These are phyloP conservation scores for Notolabrus celidotus DNA, from an alignment of 2,797 vertebrate species.

Conservation along the genomic window DNA sequence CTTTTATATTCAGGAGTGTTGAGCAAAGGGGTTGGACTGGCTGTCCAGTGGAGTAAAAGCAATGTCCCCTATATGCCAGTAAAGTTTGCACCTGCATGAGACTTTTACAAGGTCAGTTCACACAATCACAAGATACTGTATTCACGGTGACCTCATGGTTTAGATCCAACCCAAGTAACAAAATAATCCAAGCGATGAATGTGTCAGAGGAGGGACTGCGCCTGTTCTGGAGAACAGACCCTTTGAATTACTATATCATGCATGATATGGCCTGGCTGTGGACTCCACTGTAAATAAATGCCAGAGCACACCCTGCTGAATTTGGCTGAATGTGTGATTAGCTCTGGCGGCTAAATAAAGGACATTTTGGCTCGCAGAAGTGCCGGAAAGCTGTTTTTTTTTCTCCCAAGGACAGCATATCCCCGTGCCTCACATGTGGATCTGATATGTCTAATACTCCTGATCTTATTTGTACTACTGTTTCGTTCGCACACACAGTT, in stretches of 20 bases:
- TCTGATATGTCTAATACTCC: conserved; percentile 48
- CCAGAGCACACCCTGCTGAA: conserved; percentile 77
- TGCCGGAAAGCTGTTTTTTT: conserved; percentile 54
- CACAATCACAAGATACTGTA: conserved; percentile 37
- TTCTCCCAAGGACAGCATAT: conserved; percentile 51
- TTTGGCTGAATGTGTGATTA: conserved; percentile 67
- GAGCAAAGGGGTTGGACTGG: conserved; percentile 44
- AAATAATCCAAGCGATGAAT: conserved; percentile 60
- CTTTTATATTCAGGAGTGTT: conserved; percentile 34
- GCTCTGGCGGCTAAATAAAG: conserved; percentile 73
- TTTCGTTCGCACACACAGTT: conserved; percentile 57
- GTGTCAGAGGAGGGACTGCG: conserved; percentile 57
- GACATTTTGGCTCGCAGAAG: conserved; percentile 54
- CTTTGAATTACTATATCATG: conserved; percentile 65
- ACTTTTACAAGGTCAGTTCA: conserved; percentile 57
- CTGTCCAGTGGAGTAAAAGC: conserved; percentile 33
- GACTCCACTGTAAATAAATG: conserved; percentile 62
- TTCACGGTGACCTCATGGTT: conserved; percentile 64
- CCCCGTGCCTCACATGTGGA: conserved; percentile 63
- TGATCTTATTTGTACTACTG: conserved; percentile 67
- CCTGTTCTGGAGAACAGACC: conserved; percentile 47
- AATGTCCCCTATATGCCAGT: conserved; percentile 15
- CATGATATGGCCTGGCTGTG: conserved; percentile 65
- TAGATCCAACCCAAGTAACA: conserved; percentile 49
- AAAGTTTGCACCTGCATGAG: conserved; percentile 50